These are phyloP conservation scores for Drosophila meridiana DNA, from an alignment of 2,888 invertebrate genomes.

Conservation along the genomic window DNA sequence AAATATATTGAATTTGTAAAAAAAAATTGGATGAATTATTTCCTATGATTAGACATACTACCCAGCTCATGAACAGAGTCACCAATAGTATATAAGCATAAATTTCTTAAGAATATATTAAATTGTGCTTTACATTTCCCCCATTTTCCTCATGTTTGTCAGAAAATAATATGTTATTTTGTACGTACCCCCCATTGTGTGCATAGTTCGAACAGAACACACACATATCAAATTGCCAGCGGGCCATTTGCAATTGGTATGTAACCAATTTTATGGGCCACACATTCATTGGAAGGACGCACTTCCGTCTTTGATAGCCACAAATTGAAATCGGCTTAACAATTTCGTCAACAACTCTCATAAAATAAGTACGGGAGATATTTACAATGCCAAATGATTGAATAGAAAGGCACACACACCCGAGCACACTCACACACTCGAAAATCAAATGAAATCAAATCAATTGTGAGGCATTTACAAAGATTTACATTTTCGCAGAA, in stretches of 20 bases:
- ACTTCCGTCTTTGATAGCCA: constrained; percentile 49
- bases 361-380: constrained; percentile 53
- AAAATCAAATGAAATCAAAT: constrained; percentile 68
- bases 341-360: constrained; percentile 61
- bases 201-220: not conserved
- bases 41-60: not conserved
- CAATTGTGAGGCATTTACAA: constrained; percentile 69
- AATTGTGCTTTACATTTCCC: too few species aligned
- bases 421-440: constrained; percentile 16
- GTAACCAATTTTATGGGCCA: constrained; percentile 23
- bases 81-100: not conserved
- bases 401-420: constrained; percentile 33
- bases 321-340: constrained; percentile 64
- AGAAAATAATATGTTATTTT: constrained; percentile 1
- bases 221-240: constrained; percentile 33
- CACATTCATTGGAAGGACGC: constrained; percentile 5
- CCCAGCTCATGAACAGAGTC: not conserved
- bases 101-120: not conserved
- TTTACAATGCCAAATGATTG: constrained; percentile 64
- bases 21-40: not conserved
- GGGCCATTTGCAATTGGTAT: constrained; percentile 21
- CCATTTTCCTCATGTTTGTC: not conserved
- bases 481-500: constrained; percentile 54
- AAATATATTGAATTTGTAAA: not conserved
- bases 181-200: not conserved